Evolutionary conservation across 2,888 invertebrate species (phyloP), one percentile per base, ranked within the genome.

Genomic region (Tetramorium bicarinatum): DNA sequence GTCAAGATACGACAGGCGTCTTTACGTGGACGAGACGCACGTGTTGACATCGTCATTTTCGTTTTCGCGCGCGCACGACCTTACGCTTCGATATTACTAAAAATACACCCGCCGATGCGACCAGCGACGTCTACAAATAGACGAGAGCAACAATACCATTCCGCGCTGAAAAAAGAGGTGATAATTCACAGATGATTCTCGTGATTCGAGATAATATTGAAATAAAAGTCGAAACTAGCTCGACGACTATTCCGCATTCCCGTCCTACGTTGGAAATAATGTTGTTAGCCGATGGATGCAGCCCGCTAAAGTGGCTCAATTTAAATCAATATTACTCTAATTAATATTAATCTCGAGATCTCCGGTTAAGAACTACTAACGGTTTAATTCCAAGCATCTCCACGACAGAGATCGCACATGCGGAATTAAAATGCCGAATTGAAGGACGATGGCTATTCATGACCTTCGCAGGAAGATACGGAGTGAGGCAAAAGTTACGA

Each of bases 81-180:
- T 67, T 75, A 34, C 29, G 59, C 47, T 47, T 62, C 75, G 21
- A 7, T 41, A 67, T 54, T 66, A 54, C 77, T 77, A 67, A 77
- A 77, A 67, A 77, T 77, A 77, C n/a, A 13, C 29, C 29, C n/a
- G 67, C 54, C 66, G 41, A 49, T 64, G 49, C 49, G 75, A 76
- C 61, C 18, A 15, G 13, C 25, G 18, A 7, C 13, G 41, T 29
- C 29, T 54, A 77, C 54, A 54, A 54, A 77, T 67, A 77, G 41
- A 29, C 9, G 2, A 29, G 41, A 66, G 52, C 41, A 54, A 52
- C n/a, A 77, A 77, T 67, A 54, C 9, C 8, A 54, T 67, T 2
- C 25, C 34, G 25, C 25, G 3, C 44, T 15, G 13, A 56, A 18
- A 59, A 56, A 59, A 13, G 7, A 61, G 25, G n/a, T 72, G 18